phyloP scores from a whole-genome alignment of 2,113 vertebrate species.

The Triplophysa rosa region DNA sequence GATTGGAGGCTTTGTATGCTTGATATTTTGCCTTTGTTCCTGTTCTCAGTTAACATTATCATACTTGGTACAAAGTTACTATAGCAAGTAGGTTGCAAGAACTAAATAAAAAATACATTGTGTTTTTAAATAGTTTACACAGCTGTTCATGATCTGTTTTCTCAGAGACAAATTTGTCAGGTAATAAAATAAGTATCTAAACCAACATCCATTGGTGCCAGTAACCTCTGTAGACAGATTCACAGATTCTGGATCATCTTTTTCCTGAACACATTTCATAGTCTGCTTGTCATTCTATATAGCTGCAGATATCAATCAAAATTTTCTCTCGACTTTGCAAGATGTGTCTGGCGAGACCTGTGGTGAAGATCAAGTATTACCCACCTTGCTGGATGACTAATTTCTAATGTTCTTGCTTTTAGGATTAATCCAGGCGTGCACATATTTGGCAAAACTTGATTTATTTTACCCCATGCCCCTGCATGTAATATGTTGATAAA shows the following conservation, averaged over 20 bases:
- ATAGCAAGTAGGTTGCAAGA: too few relatives aligned
- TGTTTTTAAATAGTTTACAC: too few relatives aligned
- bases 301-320: not conserved
- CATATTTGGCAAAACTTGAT: slow-evolving; percentile 65
- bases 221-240: not conserved
- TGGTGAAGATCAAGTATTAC: slow-evolving; percentile 40
- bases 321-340: slow-evolving; percentile 53
- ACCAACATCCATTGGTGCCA: slow-evolving; percentile 1
- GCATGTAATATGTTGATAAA: slow-evolving; percentile 68
- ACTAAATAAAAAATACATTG: too few relatives aligned
- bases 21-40: not conserved
- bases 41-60: too few relatives aligned
- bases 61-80: too few relatives aligned
- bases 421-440: slow-evolving; percentile 63
- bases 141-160: not conserved
- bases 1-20: not conserved
- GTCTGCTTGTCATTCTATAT: slow-evolving; percentile 18
- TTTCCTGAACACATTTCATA: slow-evolving; percentile 26
- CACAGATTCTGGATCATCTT: not conserved
- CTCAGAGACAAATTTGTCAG: not conserved
- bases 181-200: not conserved
- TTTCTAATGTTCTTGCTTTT: slow-evolving; percentile 57
- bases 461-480: slow-evolving; percentile 61
- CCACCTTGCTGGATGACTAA: slow-evolving; percentile 59
- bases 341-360: slow-evolving; percentile 46